Evolutionary conservation across 2,888 invertebrate species (phyloP), one percentile per base, ranked within the genome.

Genomic region (Polyommatus iphigenia): DNA sequence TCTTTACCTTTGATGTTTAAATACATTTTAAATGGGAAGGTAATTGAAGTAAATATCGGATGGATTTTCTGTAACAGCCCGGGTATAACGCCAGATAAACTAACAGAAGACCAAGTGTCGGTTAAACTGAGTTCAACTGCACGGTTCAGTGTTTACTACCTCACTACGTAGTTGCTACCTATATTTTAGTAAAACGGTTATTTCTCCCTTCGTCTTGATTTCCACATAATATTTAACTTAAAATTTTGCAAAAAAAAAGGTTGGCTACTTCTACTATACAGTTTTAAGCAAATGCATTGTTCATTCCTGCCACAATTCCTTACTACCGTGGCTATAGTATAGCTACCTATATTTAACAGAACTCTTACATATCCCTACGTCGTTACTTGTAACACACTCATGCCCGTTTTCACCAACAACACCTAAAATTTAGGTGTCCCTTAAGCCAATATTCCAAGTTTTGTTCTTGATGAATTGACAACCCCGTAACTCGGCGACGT

Each of bases 11-110:
- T 24, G 24, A 29, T 29, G 29, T 24, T 67, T 67, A 67, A 67
- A 67, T 67, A 67, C 67, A 18, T 18, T 67, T 67, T 7, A 32
- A 72, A 72, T 72, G 20, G 36, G n/a, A 72, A 41, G 29, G 10
- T 67, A 67, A 67, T 67, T 71, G 71, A 71, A 71, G 36, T 67
- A 67, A 67, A 73, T 73, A 50, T 73, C 29, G 18, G 50, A 54
- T 46, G 73, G 73, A 50, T 75, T n/a, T 50, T 75, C 29, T 13
- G 75, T 15, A 50, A 32, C 75, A 75, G 15, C 29, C 20, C 41
- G 50, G 32, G 18, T 75, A 50, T 24, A 24, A 15, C 75, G 54
- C 75, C 75, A 29, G 46, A 75, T 75, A 75, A 73, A 54, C 75
- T 75, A 75, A 46, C 75, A 29, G 29, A 50, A 75, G 15, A 29